These are phyloP conservation scores for Polydrusus cervinus DNA, from an alignment of 2,888 invertebrate genomes.

Conservation along the genomic window DNA sequence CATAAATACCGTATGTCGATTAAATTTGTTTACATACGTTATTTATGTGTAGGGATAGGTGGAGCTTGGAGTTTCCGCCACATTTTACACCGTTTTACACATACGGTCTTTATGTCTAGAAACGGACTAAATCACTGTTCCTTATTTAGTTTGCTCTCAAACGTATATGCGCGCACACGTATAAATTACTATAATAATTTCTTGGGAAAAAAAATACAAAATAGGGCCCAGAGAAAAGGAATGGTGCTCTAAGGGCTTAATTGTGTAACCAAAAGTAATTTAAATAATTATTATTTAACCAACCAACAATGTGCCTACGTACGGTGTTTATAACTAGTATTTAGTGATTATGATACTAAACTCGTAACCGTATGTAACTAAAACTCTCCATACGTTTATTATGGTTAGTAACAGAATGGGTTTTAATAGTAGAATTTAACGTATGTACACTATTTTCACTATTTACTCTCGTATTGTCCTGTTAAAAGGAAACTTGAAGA, in stretches of 20 bases:
- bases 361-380: no score
- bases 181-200: conserved; percentile 6
- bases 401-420: no score
- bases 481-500: no score
- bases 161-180: background rate
- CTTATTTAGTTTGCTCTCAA: conserved; percentile 9
- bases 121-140: background rate
- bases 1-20: background rate
- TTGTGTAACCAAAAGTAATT: background rate
- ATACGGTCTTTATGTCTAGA: background rate
- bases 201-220: background rate
- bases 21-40: background rate
- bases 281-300: background rate
- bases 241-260: conserved; percentile 3
- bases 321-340: no score
- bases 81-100: background rate
- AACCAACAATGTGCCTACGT: no score
- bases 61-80: background rate
- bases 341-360: no score
- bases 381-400: no score
- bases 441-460: no score
- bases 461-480: no score
- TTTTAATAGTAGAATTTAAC: no score
- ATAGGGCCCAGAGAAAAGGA: background rate
- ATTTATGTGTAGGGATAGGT: background rate